A percentile compares a stretch with the other conserved stretches of the same genome.
Evolutionary conservation across 2,113 vertebrate genomes (phyloP).

Genomic region (Dipodomys merriami): DNA sequence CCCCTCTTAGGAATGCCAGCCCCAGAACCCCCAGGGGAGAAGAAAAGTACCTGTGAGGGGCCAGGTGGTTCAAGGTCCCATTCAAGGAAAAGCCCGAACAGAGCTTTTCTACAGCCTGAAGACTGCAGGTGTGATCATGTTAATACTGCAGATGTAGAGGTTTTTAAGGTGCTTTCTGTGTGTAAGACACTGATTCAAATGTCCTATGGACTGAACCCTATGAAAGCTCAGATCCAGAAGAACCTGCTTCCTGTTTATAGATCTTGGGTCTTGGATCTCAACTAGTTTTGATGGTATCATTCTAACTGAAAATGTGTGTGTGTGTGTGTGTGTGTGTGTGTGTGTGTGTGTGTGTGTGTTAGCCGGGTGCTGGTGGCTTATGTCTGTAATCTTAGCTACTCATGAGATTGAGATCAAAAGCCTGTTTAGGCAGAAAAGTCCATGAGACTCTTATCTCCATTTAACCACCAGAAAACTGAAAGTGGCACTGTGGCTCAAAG

Average conservation of each 20-base stretch:
- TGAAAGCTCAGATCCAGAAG: not conserved
- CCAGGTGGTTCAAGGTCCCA: not conserved
- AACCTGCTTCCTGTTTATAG: not conserved
- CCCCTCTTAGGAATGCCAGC: conserved; percentile 20
- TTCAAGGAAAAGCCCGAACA: conserved; percentile 4
- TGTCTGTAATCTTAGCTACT: no score
- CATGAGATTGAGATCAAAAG: no score
- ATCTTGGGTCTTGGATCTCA: not conserved
- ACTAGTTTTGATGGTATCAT: not conserved
- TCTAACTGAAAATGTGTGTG: not conserved
- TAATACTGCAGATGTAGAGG: not conserved
- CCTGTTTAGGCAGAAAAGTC: no score
- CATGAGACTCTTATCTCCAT: no score
- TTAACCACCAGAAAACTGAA: no score
- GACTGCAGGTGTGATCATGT: not conserved
- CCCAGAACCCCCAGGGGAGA: conserved; percentile 27
- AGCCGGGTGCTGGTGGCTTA: no score
- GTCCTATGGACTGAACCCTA: not conserved
- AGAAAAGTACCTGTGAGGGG: not conserved
- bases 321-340: no score
- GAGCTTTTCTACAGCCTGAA: not conserved
- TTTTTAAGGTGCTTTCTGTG: fast-evolving
- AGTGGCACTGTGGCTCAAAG: no score
- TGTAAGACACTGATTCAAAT: not conserved
- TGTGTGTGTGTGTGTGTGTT: no score